These are phyloP conservation scores for Nicator chloris DNA, from an alignment of 2,113 vertebrate species.

Conservation along the genomic window DNA sequence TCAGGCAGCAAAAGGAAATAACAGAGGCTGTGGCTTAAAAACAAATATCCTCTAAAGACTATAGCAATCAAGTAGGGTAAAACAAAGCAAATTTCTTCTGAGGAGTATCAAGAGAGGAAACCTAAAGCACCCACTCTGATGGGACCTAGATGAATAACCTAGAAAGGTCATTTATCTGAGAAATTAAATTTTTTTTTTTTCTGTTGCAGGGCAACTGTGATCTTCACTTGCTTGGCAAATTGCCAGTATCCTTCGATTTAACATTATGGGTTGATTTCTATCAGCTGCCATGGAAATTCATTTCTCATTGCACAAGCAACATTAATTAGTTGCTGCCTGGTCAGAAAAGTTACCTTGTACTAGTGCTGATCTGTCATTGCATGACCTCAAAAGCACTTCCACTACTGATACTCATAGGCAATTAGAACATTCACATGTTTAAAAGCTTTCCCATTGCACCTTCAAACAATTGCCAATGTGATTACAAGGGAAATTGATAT, in stretches of 20 bases:
- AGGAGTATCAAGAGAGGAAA: conserved; percentile 16
- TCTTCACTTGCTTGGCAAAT: neutral
- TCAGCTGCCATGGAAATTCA: neutral
- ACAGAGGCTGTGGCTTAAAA: conserved; percentile 17
- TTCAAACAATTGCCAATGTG: neutral
- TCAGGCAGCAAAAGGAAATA: conserved; percentile 51
- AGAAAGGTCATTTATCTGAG: neutral
- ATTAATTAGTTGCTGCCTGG: neutral
- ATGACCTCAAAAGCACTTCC: neutral
- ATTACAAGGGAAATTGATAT: neutral
- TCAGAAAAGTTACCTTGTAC: neutral
- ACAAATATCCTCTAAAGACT: conserved; percentile 62
- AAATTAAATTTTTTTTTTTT: neutral
- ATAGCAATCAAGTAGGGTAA: conserved; percentile 19
- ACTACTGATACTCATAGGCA: neutral
- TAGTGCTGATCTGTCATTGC: neutral
- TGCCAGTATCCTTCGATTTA: neutral
- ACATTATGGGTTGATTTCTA: conserved; percentile 1
- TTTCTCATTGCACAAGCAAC: neutral
- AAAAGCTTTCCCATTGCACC: neutral
- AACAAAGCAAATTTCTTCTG: conserved; percentile 1
- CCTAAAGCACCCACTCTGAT: neutral
- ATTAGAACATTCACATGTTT: neutral
- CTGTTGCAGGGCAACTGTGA: neutral
- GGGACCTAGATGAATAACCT: neutral